These are phyloP conservation scores for Cacajao melanocephalus DNA, from an alignment of 2,797 vertebrate species.

Conservation along the genomic window DNA sequence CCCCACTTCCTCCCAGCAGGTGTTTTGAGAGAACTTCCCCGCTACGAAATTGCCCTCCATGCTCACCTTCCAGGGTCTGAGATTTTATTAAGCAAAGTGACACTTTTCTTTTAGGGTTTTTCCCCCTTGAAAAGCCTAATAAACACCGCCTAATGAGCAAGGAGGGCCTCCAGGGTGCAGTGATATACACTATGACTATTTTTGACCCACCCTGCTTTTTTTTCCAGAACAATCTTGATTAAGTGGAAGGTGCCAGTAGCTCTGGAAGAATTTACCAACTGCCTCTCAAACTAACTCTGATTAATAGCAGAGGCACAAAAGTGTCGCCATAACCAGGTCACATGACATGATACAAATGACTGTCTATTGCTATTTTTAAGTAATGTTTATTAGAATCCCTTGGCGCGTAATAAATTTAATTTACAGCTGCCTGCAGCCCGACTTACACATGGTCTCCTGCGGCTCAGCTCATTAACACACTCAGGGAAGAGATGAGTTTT, in stretches of 20 bases:
- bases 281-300: conserved; percentile 70
- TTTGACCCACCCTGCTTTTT: conserved; percentile 39
- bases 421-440: conserved; percentile 16
- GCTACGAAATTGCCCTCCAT: neutral
- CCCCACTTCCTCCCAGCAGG: neutral
- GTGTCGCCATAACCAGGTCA: conserved; percentile 58
- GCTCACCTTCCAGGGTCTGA: neutral
- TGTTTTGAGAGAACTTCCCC: too few relatives aligned
- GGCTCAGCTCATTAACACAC: conserved; percentile 70
- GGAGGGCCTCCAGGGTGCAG: neutral
- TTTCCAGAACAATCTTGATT: conserved; percentile 71
- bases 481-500: conserved; percentile 67
- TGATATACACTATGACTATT: conserved; percentile 5
- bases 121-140: conserved; percentile 29
- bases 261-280: conserved; percentile 61
- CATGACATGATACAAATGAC: conserved; percentile 72
- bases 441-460: conserved; percentile 72
- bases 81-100: conserved; percentile 19
- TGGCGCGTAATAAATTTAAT: conserved; percentile 67
- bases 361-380: conserved; percentile 78
- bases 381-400: conserved; percentile 61
- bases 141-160: neutral
- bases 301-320: conserved; percentile 62
- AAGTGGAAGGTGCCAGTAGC: conserved; percentile 54
- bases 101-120: conserved; percentile 45